Conservation (phyloP, 2,888 invertebrate genomes). For the Pedicia rivosa region DNA sequence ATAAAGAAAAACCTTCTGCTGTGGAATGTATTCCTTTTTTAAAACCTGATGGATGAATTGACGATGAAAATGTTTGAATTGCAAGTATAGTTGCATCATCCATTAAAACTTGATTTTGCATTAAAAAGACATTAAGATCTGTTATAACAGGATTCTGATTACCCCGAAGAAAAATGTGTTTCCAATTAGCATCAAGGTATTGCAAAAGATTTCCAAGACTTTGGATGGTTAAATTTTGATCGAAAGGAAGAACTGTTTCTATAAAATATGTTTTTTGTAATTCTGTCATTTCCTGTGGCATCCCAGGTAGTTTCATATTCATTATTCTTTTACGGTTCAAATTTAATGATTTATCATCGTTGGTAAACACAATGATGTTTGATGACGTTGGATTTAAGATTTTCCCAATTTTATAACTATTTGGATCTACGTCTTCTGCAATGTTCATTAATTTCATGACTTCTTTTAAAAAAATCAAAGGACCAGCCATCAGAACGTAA, state of each 20-base stretch:
- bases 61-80: constrained; percentile 46
- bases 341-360: constrained; percentile 9
- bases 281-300: constrained; percentile 7
- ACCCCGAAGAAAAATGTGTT: constrained; percentile 10
- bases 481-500: constrained; percentile 11
- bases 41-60: constrained; percentile 50
- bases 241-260: constrained; percentile 12
- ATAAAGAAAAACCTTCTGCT: constrained; percentile 36
- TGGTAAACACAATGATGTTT: constrained; percentile 11
- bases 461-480: constrained; percentile 10
- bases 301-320: constrained; percentile 11
- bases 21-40: constrained; percentile 36
- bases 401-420: constrained; percentile 6
- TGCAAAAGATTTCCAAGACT: constrained; percentile 13
- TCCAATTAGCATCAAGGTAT: constrained; percentile 12
- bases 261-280: constrained; percentile 11
- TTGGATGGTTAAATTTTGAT: constrained; percentile 11
- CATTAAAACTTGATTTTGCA: constrained; percentile 39
- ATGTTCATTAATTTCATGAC: constrained; percentile 8
- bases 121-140: constrained; percentile 19
- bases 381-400: no score
- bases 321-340: constrained; percentile 10
- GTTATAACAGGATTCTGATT: constrained; percentile 10
- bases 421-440: constrained; percentile 6
- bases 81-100: constrained; percentile 43